A percentile compares a stretch with the other conserved stretches of the same genome.
Conservation (phyloP, 23 tunicate species). For the Trididemnum nubilum region DNA sequence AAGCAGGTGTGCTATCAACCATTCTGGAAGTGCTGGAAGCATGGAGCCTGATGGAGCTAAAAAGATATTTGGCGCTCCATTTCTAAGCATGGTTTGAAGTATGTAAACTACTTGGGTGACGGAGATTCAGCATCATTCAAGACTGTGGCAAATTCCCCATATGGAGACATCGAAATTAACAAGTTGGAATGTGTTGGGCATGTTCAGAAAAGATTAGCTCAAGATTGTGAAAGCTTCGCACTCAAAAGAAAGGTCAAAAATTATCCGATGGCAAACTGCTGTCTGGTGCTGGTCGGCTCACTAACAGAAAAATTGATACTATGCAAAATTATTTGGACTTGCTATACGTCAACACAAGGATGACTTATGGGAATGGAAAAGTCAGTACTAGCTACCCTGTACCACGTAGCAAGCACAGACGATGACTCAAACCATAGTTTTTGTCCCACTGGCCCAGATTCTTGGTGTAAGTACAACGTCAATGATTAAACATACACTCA, state of each 20-base stretch:
- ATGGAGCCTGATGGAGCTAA: slow-evolving; percentile 16
- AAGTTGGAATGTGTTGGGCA: slow-evolving; percentile 18
- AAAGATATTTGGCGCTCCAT: background rate
- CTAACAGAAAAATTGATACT: background rate
- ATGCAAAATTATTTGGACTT: slow-evolving; percentile 12
- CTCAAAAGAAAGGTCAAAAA: background rate
- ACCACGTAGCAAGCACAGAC: background rate
- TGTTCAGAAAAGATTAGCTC: slow-evolving; percentile 6
- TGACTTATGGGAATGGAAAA: background rate
- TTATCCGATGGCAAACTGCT: background rate
- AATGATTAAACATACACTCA: background rate
- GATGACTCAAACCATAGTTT: background rate
- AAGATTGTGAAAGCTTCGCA: slow-evolving; percentile 3
- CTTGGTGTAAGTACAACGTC: background rate
- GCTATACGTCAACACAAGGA: background rate
- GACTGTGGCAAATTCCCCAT: background rate
- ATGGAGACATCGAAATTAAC: background rate
- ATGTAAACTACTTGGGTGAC: background rate
- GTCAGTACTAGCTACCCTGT: background rate
- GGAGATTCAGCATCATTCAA: slow-evolving; percentile 17
- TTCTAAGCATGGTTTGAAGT: slow-evolving; percentile 4
- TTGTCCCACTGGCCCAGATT: background rate
- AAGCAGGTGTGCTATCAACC: background rate
- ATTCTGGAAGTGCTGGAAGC: background rate
- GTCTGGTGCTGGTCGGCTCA: background rate